A percentile compares a stretch with the other conserved stretches of the same genome.
These are phyloP conservation scores for Acridotheres tristis DNA, from an alignment of 2,797 vertebrate species.

Conservation along the genomic window DNA sequence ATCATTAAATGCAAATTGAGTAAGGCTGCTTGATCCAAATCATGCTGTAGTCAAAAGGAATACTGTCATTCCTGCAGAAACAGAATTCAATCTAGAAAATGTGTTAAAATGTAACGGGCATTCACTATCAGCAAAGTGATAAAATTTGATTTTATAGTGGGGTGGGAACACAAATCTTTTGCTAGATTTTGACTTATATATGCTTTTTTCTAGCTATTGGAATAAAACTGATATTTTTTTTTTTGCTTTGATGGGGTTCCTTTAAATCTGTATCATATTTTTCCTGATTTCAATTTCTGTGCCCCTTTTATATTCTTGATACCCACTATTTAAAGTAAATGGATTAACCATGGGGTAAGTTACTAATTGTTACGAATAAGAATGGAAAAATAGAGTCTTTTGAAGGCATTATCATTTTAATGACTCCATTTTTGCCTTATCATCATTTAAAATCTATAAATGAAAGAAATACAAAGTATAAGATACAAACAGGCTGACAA, in stretches of 20 bases:
- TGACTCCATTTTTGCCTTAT: neutral
- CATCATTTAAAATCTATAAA: neutral
- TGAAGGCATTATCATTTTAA: neutral
- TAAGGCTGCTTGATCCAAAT: neutral
- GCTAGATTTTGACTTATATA: neutral
- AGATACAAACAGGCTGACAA: slow-evolving; percentile 8
- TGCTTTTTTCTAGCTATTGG: neutral
- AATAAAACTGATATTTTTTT: neutral
- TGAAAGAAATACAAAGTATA: neutral
- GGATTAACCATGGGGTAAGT: neutral
- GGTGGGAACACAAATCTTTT: neutral
- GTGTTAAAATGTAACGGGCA: neutral
- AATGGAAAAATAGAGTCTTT: neutral
- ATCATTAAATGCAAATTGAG: neutral
- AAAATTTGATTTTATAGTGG: neutral
- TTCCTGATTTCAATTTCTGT: neutral
- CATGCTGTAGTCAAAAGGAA: neutral
- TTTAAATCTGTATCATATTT: neutral
- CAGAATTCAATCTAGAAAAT: neutral
- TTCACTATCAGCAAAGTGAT: neutral
- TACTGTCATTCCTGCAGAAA: neutral
- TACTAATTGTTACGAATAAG: neutral
- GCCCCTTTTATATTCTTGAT: neutral
- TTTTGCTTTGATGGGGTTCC: neutral
- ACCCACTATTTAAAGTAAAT: neutral